Base-by-base conservation (phyloP, 2,888 invertebrate species). In the Parnassius mnemosyne region DNA sequence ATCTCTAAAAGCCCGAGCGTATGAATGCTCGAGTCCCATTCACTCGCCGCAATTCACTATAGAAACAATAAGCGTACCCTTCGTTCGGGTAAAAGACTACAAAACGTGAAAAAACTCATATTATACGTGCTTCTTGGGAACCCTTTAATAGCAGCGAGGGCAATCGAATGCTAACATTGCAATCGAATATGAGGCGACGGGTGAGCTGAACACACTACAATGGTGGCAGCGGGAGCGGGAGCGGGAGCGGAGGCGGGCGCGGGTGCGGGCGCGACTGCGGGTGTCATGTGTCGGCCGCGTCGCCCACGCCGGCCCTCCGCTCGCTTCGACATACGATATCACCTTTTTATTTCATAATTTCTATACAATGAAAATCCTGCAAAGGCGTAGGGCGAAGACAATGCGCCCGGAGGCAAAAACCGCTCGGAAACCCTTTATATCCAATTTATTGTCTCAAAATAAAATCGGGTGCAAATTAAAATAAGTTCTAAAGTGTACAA, bases 381-480 rank as follows among this genome's bases (percentile, higher is more conserved):
- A 83, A 87, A 87, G 84, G 85, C 88, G 80, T 85, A 88, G 89
- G 90, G 90, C 79, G 87, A 87, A 89, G 87, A 91, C 90, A 91
- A 91, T 91, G 78, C 88, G 84, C 90, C 91, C 91, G 90, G 90
- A 89, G 91, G 89, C 89, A 84, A 78, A 73, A 83, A 81, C 80
- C 78, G 85, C 84, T 88, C 83, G 84, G 85, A 89, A 89, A 87
- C 87, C 89, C 88, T 90, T 90, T 91, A 88, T 86, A 83, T 83
- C 75, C 77, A 80, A 85, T 84, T 88, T 85, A 90, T 91, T 90
- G 89, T 90, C 89, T 90, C 89, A 87, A 85, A 84, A 88, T 86
- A 84, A 89, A 87, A 88, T 89, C 90, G 90, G 91, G 91, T 90
- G 90, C 90, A 89, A 91, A 91, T 90, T 90, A 87, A 85, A 89